phyloP scores from a whole-genome alignment of 1,140 invertebrate species.

The Fragariocoptes setiger region DNA sequence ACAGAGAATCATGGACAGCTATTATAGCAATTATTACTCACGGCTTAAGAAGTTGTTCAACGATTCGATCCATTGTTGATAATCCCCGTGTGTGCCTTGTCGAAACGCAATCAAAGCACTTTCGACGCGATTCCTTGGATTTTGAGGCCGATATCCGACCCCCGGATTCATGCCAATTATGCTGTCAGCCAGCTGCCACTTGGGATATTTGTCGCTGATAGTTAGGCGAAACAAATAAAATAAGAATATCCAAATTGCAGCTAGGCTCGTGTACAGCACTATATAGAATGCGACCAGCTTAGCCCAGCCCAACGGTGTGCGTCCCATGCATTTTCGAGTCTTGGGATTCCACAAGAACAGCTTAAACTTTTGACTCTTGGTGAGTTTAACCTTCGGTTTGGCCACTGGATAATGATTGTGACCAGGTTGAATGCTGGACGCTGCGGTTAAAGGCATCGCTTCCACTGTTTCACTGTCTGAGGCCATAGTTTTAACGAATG shows the following conservation, averaged over 20 bases:
- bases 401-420: too few relatives aligned
- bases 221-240: constrained; percentile 73
- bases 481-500: too few relatives aligned
- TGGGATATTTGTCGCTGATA: constrained; percentile 44
- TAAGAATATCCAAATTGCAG: constrained; percentile 55
- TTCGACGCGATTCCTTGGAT: constrained; percentile 49
- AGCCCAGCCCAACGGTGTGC: constrained; percentile 65
- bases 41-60: not conserved
- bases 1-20: too few relatives aligned
- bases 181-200: constrained; percentile 46
- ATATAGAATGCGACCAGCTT: constrained; percentile 27
- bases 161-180: constrained; percentile 58
- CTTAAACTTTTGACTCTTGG: too few relatives aligned
- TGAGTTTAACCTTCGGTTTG: too few relatives aligned
- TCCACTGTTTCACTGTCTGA: too few relatives aligned
- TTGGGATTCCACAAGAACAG: constrained; percentile 57
- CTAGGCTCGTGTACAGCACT: constrained; percentile 57
- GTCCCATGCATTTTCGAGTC: constrained; percentile 49
- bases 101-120: constrained; percentile 77
- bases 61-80: constrained; percentile 16
- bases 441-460: too few relatives aligned
- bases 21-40: too few relatives aligned
- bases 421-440: too few relatives aligned
- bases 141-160: constrained; percentile 71
- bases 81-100: constrained; percentile 25